A percentile compares a stretch with the other conserved stretches of the same genome.
phyloP scores from a whole-genome alignment of 2,113 vertebrate genomes.

The Equus przewalskii region DNA sequence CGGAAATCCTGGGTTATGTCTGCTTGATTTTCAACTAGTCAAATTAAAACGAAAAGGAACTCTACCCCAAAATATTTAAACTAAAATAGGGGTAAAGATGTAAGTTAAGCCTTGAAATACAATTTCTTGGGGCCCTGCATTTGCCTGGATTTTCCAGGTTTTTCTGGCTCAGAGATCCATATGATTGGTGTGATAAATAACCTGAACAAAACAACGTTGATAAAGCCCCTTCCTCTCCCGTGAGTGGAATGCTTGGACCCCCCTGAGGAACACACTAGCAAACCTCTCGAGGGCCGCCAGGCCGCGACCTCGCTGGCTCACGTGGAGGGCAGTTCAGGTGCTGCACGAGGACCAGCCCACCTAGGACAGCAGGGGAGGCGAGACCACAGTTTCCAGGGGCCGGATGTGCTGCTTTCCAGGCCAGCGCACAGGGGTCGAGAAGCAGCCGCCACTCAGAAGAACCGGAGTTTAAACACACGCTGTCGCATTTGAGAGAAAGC shows the following conservation, averaged over 20 bases:
- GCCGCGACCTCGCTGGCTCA: accelerated
- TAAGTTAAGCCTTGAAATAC: not conserved
- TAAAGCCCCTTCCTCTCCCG: not conserved
- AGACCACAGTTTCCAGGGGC: not conserved
- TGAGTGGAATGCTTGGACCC: not conserved
- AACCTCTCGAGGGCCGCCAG: accelerated
- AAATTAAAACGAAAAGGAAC: not conserved
- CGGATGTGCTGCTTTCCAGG: too few relatives aligned
- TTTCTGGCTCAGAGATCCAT: not conserved
- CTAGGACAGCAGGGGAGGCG: not conserved
- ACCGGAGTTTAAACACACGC: too few relatives aligned
- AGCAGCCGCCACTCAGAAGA: not conserved
- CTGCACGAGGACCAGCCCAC: accelerated
- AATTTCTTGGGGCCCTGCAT: accelerated
- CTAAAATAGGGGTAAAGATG: not conserved
- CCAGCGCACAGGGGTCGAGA: not conserved
- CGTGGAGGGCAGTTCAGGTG: accelerated
- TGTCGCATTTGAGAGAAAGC: not conserved
- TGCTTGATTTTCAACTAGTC: not conserved
- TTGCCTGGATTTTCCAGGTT: not conserved
- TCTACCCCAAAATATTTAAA: not conserved
- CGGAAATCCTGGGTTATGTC: not conserved
- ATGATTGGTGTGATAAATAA: not conserved
- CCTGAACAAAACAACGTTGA: not conserved
- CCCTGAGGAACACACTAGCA: not conserved